Evolutionary conservation across 1,140 invertebrate genomes (phyloP).

Genomic region (Leucophenga varia): DNA sequence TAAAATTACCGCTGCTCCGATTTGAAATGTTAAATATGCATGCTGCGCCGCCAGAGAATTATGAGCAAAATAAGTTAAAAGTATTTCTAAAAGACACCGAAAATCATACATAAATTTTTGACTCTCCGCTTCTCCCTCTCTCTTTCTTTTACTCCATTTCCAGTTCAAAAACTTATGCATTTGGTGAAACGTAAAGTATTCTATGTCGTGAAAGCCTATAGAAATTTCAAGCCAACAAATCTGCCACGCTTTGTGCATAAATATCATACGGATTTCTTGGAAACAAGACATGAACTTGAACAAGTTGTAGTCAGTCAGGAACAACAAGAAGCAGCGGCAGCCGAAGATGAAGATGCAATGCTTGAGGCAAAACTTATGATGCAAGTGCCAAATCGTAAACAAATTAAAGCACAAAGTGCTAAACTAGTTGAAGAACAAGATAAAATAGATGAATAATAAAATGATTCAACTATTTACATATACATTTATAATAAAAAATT

Average conservation of each 20-base stretch:
- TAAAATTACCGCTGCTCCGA: constrained; percentile 18
- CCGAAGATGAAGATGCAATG: constrained; percentile 26
- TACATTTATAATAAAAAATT: too few relatives aligned
- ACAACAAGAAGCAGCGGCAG: not conserved
- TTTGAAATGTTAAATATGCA: constrained; percentile 16
- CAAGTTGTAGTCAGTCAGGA: constrained; percentile 1
- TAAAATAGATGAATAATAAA: too few relatives aligned
- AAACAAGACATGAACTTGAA: constrained; percentile 5
- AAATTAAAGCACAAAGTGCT: constrained; percentile 20
- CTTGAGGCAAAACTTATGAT: constrained; percentile 44
- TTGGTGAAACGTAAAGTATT: constrained; percentile 7
- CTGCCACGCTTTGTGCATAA: not conserved
- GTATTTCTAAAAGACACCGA: too few relatives aligned
- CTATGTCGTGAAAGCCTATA: constrained; percentile 14
- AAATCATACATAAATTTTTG: too few relatives aligned
- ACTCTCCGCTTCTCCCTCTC: too few relatives aligned
- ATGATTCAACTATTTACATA: too few relatives aligned
- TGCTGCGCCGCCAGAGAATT: constrained; percentile 9
- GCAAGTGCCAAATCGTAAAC: too few relatives aligned
- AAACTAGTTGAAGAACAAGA: too few relatives aligned
- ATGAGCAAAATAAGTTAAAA: constrained; percentile 19
- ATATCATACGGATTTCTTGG: constrained; percentile 14
- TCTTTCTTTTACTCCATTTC: not conserved
- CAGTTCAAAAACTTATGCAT: constrained; percentile 12
- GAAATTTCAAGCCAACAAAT: not conserved